These are phyloP conservation scores for Typhlichthys eigenmanni DNA, from an alignment of 2,797 vertebrate species.

Conservation along the genomic window DNA sequence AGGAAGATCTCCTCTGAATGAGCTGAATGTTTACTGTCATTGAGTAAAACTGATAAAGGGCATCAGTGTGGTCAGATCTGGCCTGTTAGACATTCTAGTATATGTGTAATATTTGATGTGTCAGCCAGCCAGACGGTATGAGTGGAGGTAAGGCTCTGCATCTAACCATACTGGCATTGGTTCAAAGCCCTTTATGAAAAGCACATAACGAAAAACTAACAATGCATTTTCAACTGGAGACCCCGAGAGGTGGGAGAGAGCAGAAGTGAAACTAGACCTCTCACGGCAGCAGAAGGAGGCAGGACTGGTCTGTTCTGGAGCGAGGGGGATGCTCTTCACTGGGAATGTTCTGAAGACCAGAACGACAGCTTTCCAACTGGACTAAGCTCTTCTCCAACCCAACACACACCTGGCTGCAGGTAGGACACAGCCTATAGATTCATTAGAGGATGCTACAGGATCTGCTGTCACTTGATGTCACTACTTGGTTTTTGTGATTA, in stretches of 20 bases:
- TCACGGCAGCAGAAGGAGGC: slow-evolving; percentile 75
- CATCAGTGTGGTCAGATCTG: slow-evolving; percentile 1
- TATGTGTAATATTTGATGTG: slow-evolving; percentile 58
- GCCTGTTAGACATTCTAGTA: slow-evolving; percentile 26
- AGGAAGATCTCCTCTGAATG: too few relatives aligned
- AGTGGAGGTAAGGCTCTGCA: slow-evolving; percentile 78
- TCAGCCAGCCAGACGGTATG: slow-evolving; percentile 67
- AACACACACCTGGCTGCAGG: slow-evolving; percentile 59
- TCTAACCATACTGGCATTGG: slow-evolving; percentile 83
- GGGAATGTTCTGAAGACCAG: slow-evolving; percentile 58
- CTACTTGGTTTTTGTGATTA: neutral
- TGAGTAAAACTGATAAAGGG: neutral
- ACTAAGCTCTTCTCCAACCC: slow-evolving; percentile 37
- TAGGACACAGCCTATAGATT: slow-evolving; percentile 51
- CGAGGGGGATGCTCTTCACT: slow-evolving; percentile 62
- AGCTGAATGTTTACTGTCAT: neutral
- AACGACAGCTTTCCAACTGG: slow-evolving; percentile 57
- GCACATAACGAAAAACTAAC: slow-evolving; percentile 85
- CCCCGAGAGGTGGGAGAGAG: slow-evolving; percentile 62
- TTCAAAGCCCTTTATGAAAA: slow-evolving; percentile 90
- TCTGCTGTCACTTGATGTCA: neutral
- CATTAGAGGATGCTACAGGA: slow-evolving; percentile 1
- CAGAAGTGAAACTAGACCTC: slow-evolving; percentile 81
- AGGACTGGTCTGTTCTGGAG: slow-evolving; percentile 51
- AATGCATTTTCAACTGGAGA: slow-evolving; percentile 80